Evolutionary conservation across 1,140 invertebrate genomes (phyloP), one percentile per base, ranked within the genome.

Genomic region (Zaprionus africanus): DNA sequence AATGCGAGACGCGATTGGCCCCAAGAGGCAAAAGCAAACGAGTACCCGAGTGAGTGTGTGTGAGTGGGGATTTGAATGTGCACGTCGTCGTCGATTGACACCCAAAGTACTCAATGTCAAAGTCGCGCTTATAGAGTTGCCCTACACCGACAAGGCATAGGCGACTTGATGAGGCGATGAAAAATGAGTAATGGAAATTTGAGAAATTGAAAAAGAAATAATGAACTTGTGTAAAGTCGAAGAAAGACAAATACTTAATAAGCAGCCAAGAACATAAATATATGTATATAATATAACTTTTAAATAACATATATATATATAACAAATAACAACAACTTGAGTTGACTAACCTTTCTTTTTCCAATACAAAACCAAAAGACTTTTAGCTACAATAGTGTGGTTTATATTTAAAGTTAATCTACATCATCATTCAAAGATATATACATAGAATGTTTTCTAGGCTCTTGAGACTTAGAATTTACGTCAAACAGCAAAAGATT

Each of bases 101-200:
- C 76, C 59, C 68, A 38, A 63, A 61, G 56, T 75, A 63, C 63
- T 77, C 83, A 87, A 87, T 87, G 78, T 81, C 82, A 85, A 72
- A 79, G 78, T 78, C 78, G 68, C 59, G 51, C 65, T 66, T 70
- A 22, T 61, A 77, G 9, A 26, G 9, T 6, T 58, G 58, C 19
- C 17, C 56, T 60, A 24, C 31, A 49, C 6, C 6, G 13, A 34
- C 9, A 15, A 15, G 43, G 43, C 43, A 53, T 73, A 34, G 34
- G 3, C 12, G 19, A 60, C 13, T 34, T 41, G n/a, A 22, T 11
- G n/a, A 46, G n/a, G 2, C n/a, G 7, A 17, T 46, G 41, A 46
- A 46, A 17, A 7, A 24, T 4, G 13, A 13, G 17, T 12, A 4
- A 34, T 1, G n/a, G 41, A 51, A 51, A 51, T 13, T 22, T 22